phyloP scores from a whole-genome alignment of 2,888 invertebrate genomes.

The Sisyra terminalis region DNA sequence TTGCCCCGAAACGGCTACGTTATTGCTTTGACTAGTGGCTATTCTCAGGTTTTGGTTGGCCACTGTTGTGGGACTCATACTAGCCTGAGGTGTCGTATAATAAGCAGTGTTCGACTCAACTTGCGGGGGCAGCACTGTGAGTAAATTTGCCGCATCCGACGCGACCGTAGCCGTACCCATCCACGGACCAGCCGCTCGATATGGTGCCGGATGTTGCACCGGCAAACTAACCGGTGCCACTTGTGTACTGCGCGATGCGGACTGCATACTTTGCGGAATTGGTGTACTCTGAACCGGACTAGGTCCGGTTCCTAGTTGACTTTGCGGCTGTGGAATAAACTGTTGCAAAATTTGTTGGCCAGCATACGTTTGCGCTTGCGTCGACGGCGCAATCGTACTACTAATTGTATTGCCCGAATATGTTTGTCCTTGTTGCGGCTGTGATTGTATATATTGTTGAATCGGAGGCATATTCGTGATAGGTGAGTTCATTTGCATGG shows the following conservation, averaged over 20 bases:
- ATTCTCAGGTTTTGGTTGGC: too few species aligned
- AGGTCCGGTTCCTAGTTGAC: background rate
- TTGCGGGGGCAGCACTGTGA: too few species aligned
- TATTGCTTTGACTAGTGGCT: too few species aligned
- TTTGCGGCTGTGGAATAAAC: background rate
- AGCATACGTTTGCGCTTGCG: slow-evolving; percentile 5
- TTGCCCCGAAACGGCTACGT: too few species aligned
- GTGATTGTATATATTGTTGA: background rate
- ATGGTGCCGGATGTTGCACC: too few species aligned
- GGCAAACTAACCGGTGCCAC: too few species aligned
- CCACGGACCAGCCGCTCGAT: too few species aligned
- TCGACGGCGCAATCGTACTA: background rate
- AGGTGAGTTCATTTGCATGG: background rate
- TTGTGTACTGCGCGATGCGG: background rate
- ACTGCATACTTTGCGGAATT: slow-evolving; percentile 4
- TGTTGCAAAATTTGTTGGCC: slow-evolving; percentile 7
- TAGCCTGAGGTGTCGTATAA: background rate
- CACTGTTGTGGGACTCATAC: too few species aligned
- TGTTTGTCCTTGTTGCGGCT: slow-evolving; percentile 1
- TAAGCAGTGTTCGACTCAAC: too few species aligned
- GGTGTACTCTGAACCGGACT: too few species aligned
- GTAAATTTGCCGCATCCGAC: too few species aligned
- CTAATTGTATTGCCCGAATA: slow-evolving; percentile 3
- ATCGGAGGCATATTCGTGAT: background rate
- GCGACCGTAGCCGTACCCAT: too few species aligned